Conservation (phyloP, 2,113 vertebrate species). For the Chaenocephalus aceratus region DNA sequence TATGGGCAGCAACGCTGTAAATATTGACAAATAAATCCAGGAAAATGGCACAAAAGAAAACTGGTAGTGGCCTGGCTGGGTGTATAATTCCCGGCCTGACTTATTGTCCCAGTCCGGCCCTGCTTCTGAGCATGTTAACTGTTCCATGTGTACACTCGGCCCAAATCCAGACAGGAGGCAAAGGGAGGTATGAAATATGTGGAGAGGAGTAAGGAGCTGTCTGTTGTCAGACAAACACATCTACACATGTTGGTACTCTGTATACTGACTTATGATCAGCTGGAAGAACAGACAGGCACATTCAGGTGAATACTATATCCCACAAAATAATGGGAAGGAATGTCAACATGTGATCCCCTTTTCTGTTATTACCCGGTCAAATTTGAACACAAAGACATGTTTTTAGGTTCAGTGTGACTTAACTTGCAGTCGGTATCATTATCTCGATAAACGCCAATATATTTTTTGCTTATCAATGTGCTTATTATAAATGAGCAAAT, state of each 20-base stretch:
- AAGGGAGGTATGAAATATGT: constrained; percentile 6
- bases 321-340: too few species aligned
- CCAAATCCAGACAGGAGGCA: constrained; percentile 17
- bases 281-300: neutral
- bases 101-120: too few species aligned
- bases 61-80: too few species aligned
- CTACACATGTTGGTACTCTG: neutral
- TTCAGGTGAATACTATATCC: neutral
- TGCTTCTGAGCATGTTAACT: constrained; percentile 10
- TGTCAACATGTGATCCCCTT: too few species aligned
- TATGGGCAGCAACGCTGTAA: too few species aligned
- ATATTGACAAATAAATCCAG: too few species aligned
- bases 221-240: constrained; percentile 21
- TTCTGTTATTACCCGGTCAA: too few species aligned
- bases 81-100: too few species aligned
- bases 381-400: neutral
- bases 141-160: constrained; percentile 6
- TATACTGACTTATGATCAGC: neutral
- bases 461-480: neutral
- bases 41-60: too few species aligned
- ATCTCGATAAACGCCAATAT: too few species aligned
- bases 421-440: neutral
- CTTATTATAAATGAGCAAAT: neutral
- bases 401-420: neutral
- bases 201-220: neutral